Base-by-base conservation (phyloP, 2,888 invertebrate genomes). In the Corbicula japonica region DNA sequence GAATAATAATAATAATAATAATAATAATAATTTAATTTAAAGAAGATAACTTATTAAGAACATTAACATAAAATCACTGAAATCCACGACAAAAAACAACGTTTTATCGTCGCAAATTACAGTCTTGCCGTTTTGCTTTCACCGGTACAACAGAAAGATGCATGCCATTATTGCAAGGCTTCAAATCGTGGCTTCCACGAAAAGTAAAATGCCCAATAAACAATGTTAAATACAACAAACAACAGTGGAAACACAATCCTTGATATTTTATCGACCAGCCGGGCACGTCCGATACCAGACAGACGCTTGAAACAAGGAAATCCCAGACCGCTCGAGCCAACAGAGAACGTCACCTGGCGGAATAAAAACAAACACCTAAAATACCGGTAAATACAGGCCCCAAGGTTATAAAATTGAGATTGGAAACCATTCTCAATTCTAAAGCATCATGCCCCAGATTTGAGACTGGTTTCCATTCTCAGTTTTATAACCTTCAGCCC, bases 361-460 rank as follows among this genome's bases (percentile, higher is more conserved):
- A 21, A 56, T 2, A 56, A 52, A 50, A 2, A 21, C 15, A 28
- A 30, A 23, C n/a, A 4, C 1, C 15, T 23, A 50, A 21, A 10
- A 6, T 54, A 28, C 15, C 0, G n/a, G 4, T 32, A 12, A 6
- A 6, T n/a, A 21, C 15, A 6, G 80, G 80, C 34, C 60, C 69
- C 2, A 82, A 56, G 2, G 79, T 75, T 62, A 83, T 69, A 21
- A 85, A 82, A 68, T 81, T 85, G 34, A 85, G 82, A 35, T 78
- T 76, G 8, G 85, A 82, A 61, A 80, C n/a, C n/a, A n/a, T n/a
- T n/a, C n/a, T n/a, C n/a, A n/a, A n/a, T n/a, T n/a, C n/a, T n/a
- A n/a, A n/a, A n/a, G n/a, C n/a, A n/a, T n/a, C n/a, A n/a, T n/a
- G n/a, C n/a, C n/a, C n/a, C n/a, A n/a, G n/a, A n/a, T n/a, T n/a